Percentiles rank a stretch among this genome's conserved stretches.
Evolutionary conservation across 2,888 invertebrate species (phyloP).

Genomic region (Schrankia costaestrigalis): DNA sequence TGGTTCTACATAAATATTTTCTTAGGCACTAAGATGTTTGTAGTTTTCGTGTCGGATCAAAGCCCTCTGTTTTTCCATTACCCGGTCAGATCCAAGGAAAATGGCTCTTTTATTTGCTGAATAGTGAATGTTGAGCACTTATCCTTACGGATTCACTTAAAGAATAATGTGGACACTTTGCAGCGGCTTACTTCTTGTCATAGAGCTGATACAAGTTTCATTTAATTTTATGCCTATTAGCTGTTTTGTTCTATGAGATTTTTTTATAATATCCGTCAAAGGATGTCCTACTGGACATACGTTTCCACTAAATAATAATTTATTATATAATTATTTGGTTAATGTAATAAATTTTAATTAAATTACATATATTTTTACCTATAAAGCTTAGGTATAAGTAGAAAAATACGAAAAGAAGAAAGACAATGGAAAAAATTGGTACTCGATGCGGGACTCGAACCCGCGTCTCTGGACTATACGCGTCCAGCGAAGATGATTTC

Average conservation of each 20-base stretch:
- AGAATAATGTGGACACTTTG: conserved; percentile 72
- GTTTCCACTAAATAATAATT: no score
- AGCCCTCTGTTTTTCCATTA: conserved; percentile 72
- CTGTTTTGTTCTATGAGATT: conserved; percentile 9
- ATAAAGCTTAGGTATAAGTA: no score
- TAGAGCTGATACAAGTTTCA: conserved; percentile 12
- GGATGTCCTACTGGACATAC: no score
- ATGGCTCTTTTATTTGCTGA: conserved; percentile 74
- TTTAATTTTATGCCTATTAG: conserved; percentile 19
- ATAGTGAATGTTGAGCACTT: conserved; percentile 71
- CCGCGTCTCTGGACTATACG: no score
- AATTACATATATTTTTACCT: no score
- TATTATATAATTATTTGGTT: no score
- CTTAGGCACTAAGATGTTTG: conserved; percentile 14
- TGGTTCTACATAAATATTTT: background rate
- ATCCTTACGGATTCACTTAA: conserved; percentile 60
- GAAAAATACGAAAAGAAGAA: no score
- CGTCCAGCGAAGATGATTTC: no score
- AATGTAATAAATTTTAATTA: no score
- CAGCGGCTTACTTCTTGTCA: conserved; percentile 41
- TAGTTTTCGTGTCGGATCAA: conserved; percentile 28
- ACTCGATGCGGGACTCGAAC: no score
- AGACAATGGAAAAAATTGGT: no score
- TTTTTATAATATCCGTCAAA: no score
- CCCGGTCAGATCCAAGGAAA: conserved; percentile 66